A percentile compares a stretch with the other conserved stretches of the same genome.
phyloP scores from a whole-genome alignment of 2,888 invertebrate genomes.

The Ophonus ardosiacus region DNA sequence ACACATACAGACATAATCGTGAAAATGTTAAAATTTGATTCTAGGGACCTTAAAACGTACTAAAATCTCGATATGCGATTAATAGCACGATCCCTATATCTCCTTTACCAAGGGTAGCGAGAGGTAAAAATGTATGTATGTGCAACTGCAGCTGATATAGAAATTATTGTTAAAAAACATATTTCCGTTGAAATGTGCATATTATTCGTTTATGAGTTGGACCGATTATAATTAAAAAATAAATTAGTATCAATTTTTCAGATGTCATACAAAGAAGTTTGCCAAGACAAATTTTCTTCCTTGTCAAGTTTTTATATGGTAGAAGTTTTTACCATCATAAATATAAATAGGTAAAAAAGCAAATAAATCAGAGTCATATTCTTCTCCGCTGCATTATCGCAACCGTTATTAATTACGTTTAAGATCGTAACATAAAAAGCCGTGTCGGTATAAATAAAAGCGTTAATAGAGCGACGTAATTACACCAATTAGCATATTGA shows the following conservation, averaged over 20 bases:
- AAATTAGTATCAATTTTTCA: conserved; percentile 43
- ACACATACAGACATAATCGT: no score
- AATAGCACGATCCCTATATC: no score
- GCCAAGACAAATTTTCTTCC: conserved; percentile 11
- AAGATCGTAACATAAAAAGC: conserved; percentile 45
- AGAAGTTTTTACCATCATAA: conserved; percentile 16
- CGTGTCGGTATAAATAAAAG: conserved; percentile 58
- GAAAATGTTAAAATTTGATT: no score
- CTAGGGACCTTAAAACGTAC: no score
- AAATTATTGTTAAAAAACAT: background rate
- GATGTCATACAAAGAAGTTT: conserved; percentile 10
- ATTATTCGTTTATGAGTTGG: background rate
- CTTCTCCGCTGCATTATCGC: conserved; percentile 35
- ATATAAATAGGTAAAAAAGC: conserved; percentile 31
- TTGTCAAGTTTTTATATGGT: conserved; percentile 15
- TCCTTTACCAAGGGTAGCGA: no score
- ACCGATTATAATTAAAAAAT: conserved; percentile 16
- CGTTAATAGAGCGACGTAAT: conserved; percentile 54
- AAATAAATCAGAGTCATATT: conserved; percentile 43
- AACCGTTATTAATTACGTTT: conserved; percentile 46
- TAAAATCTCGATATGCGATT: no score
- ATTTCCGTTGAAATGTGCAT: background rate
- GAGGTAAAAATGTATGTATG: no score
- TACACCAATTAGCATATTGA: conserved; percentile 58
- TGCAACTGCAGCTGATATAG: background rate